Conservation (phyloP, 1,140 invertebrate genomes). For the Drosophila neocordata region DNA sequence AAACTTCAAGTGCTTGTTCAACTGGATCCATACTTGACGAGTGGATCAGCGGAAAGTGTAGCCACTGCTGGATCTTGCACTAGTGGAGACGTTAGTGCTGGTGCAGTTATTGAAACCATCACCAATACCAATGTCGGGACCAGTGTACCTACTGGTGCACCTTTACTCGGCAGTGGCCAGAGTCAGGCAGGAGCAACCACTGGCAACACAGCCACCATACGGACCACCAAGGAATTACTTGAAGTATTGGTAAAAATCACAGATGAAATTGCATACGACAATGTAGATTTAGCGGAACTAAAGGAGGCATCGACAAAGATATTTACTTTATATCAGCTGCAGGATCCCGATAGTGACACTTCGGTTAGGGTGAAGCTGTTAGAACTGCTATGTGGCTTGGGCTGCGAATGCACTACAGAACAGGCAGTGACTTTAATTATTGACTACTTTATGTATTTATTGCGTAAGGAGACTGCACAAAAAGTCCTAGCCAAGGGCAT, state of each 20-base stretch:
- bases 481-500: slow-evolving; percentile 86
- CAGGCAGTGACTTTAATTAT: slow-evolving; percentile 59
- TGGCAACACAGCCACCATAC: neutral
- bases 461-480: slow-evolving; percentile 91
- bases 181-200: neutral
- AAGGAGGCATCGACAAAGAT: slow-evolving; percentile 64
- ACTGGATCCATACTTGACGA: slow-evolving; percentile 54
- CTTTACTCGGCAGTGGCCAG: neutral
- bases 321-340: slow-evolving; percentile 68
- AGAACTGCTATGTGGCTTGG: slow-evolving; percentile 65
- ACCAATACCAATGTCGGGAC: neutral
- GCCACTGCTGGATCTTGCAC: neutral
- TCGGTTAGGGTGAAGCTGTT: slow-evolving; percentile 71
- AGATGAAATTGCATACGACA: slow-evolving; percentile 68
- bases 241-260: slow-evolving; percentile 76
- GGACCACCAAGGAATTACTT: slow-evolving; percentile 56
- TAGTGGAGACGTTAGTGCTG: neutral
- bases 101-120: neutral
- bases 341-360: slow-evolving; percentile 73
- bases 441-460: slow-evolving; percentile 89
- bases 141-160: neutral
- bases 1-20: slow-evolving; percentile 52
- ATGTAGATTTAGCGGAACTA: slow-evolving; percentile 57
- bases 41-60: neutral
- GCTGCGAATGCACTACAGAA: slow-evolving; percentile 62